Conservation (phyloP, 2,797 vertebrate species). For the Stomatorhinus walkeri region DNA sequence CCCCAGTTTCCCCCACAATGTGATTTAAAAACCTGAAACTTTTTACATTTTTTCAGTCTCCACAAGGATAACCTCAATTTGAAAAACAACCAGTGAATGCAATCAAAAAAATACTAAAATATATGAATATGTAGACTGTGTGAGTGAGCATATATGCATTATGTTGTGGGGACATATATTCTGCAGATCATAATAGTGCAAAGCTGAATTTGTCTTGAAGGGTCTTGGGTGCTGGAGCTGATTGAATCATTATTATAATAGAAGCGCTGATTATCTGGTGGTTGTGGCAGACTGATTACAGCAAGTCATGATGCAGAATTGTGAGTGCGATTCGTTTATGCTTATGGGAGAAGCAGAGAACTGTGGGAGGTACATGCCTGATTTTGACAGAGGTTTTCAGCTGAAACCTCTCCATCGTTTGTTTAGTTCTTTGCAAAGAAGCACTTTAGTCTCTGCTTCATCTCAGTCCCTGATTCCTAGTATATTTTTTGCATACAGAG, state of each 20-base stretch:
- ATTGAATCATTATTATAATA: not conserved
- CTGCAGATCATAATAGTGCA: not conserved
- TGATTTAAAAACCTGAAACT: not conserved
- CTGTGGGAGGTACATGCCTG: not conserved
- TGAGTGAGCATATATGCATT: not conserved
- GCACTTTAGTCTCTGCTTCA: not conserved
- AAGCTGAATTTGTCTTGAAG: not conserved
- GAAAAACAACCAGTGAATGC: not conserved
- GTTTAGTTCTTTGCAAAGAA: not conserved
- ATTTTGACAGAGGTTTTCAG: not conserved
- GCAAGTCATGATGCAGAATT: not conserved
- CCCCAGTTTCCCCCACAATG: not conserved
- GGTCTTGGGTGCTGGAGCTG: not conserved
- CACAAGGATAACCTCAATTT: not conserved
- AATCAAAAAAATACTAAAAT: not conserved
- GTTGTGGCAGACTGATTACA: not conserved
- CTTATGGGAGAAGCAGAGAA: not conserved
- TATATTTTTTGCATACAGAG: not conserved
- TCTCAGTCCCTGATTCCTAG: not conserved
- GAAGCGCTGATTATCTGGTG: not conserved
- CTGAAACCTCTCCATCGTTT: not conserved
- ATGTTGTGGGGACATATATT: not conserved
- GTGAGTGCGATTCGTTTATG: not conserved
- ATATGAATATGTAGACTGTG: not conserved
- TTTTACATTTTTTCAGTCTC: not conserved